Evolutionary conservation across 2,888 invertebrate genomes (phyloP), one percentile per base, ranked within the genome.

Genomic region (Drosophila fungiperda): DNA sequence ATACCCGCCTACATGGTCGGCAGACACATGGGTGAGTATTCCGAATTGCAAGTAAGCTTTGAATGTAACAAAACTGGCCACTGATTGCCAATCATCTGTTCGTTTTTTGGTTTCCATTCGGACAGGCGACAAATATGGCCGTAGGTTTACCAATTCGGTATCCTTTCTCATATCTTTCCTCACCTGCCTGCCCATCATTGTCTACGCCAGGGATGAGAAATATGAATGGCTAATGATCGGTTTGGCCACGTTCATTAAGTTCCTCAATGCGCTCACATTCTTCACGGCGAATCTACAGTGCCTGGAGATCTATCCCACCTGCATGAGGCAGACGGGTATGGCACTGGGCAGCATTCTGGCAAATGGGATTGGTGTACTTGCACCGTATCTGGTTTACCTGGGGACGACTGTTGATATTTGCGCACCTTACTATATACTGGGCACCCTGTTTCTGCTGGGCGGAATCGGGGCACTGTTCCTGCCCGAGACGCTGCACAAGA

Each of bases 221-320:
- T 87, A 87, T 70, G 91, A 91, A 70, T 59, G 40, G 48, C 54
- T 93, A 26, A 92, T 93, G 45, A 92, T 93, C 65, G 80, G 91
- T 20, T 80, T 95, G 54, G 92, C 93, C 12, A 92, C 94, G 35
- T 90, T 94, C 35, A 93, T 94, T 67, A 94, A 95, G 89, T 93
- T 95, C 76, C 92, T 93, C 32, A 93, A 94, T 63, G 94, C 95
- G 5, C 87, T 95, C 32, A 93, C 94, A 8, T 95, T 94, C 89
- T 95, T 95, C 81, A 93, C 94, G 23, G 94, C 94, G 33, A 94
- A 94, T 83, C 92, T 96, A 61, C 94, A 95, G 74, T 94, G 95
- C 65, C 94, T 96, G 90, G 96, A 96, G 92, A 93, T 95, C 26
- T 96, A 95, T 90, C 96, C 96, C 17, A 96, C 96, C 0, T 95